phyloP scores from a whole-genome alignment of 2,797 vertebrate genomes.

The Echiichthys vipera region DNA sequence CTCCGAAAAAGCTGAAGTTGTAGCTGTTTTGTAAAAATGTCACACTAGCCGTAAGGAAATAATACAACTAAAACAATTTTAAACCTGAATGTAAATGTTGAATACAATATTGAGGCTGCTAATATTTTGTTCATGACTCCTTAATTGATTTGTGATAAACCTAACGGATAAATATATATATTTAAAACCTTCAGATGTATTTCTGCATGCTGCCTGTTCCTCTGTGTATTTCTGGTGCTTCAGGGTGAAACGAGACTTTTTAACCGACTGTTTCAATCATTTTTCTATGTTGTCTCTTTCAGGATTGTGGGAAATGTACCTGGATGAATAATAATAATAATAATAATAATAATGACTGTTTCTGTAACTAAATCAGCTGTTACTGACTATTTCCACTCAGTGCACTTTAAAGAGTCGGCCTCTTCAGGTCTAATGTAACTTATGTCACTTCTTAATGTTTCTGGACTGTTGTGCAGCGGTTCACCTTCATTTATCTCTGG shows the following conservation, averaged over 20 bases:
- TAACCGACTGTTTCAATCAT: too few relatives aligned
- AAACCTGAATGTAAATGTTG: neutral
- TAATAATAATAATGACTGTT: neutral
- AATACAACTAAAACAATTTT: neutral
- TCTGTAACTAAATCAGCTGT: neutral
- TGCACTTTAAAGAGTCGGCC: slow-evolving; percentile 35
- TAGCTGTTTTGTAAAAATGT: too few relatives aligned
- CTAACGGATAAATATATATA: neutral
- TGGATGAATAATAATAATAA: neutral
- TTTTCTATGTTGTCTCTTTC: too few relatives aligned
- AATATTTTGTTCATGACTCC: neutral
- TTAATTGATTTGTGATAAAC: neutral
- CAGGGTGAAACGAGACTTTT: slow-evolving; percentile 3
- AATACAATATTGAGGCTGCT: neutral
- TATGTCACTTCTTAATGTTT: neutral
- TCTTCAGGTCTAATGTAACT: neutral
- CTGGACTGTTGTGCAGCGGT: neutral
- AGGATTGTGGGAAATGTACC: neutral
- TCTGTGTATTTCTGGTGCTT: slow-evolving; percentile 4
- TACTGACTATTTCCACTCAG: neutral
- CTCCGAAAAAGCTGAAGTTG: neutral
- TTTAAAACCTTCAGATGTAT: neutral
- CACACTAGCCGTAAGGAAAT: too few relatives aligned
- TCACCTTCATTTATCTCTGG: neutral
- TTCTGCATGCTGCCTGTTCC: neutral